Base-by-base conservation (phyloP, 2,797 vertebrate genomes). In the Poecilia velifera region DNA sequence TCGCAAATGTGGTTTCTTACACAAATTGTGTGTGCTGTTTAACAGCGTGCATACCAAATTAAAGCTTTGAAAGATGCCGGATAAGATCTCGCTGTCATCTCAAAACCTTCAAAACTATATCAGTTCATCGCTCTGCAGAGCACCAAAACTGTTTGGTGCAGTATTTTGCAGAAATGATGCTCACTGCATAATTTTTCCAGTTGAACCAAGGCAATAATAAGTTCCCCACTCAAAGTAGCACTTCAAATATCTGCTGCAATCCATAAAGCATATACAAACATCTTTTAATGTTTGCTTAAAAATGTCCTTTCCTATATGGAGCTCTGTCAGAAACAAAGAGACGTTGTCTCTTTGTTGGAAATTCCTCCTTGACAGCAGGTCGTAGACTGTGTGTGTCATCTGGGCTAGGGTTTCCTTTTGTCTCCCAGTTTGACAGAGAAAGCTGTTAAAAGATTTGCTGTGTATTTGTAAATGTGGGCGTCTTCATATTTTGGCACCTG, bases 401-500 rank as follows among this genome's bases (percentile, higher is more conserved):
- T 13, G n/a, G n/a, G 13, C 43, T 28, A 71, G 39, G 66, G 68
- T 28, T 71, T 71, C 25, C 16, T 71, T 71, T 71, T 74, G 36
- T 57, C 22, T 88, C 76, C 84, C 77, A 84, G 81, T 78, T 80
- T 90, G 82, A 91, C 89, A 91, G 91, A 90, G 90, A 91, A 87
- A 87, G 84, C 87, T 86, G 86, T 90, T 87, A 92, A 91, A 92
- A 91, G 81, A 76, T 87, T 89, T 82, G 7, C 9, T 9, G 72
- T 87, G 82, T 84, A 73, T 71, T 70, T 78, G 59, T 73, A 64
- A 73, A 46, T 85, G 31, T 79, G 75, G 84, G 80, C 41, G 41
- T 87, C 78, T 89, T 83, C 82, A 86, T 85, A 86, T 73, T 86
- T 83, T 95, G 95, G 95, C 93, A 82, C 47, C 77, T 83, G 82